Conservation (phyloP, 2,888 invertebrate genomes). For the Caenorhabditis sulstoni region DNA sequence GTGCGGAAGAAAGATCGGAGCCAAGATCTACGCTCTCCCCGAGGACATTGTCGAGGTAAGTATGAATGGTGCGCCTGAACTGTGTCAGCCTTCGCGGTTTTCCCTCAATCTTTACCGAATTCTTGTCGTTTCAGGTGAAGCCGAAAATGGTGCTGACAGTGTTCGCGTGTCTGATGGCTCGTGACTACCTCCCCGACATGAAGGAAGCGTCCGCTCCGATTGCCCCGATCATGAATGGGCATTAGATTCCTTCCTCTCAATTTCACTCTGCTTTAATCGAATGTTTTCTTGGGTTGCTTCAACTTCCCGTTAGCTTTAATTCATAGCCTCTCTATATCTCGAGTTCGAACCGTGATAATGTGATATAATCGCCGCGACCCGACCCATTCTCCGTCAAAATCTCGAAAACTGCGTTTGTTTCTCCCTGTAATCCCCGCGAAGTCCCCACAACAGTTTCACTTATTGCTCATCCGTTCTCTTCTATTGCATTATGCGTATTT, state of each 20-base stretch:
- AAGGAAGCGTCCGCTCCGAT: conserved; percentile 81
- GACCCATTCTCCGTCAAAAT: conserved; percentile 11
- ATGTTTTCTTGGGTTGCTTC: conserved; percentile 6
- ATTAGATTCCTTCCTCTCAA: conserved; percentile 11
- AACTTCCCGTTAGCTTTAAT: conserved; percentile 36
- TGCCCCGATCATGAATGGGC: conserved; percentile 49
- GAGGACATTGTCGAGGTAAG: conserved; percentile 94
- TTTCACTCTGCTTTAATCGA: too few relatives aligned
- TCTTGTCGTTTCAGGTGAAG: conserved; percentile 84
- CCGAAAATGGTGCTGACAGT: conserved; percentile 99
- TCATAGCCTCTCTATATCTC: background rate
- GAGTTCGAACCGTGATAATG: conserved; percentile 25
- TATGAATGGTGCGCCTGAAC: too few relatives aligned
- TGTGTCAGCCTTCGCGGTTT: too few relatives aligned
- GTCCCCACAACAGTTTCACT: conserved; percentile 30
- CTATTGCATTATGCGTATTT: conserved; percentile 17
- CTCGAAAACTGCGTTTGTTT: conserved; percentile 21
- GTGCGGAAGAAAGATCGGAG: conserved; percentile 97
- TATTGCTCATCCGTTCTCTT: conserved; percentile 34
- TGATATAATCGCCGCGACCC: conserved; percentile 45
- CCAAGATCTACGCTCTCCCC: conserved; percentile 96
- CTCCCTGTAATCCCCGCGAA: background rate
- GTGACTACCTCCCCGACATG: conserved; percentile 94
- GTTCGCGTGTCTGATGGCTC: conserved; percentile 98
- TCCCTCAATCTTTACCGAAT: too few relatives aligned